These are phyloP conservation scores for Aromia moschata DNA, from an alignment of 2,888 invertebrate genomes.

Conservation along the genomic window DNA sequence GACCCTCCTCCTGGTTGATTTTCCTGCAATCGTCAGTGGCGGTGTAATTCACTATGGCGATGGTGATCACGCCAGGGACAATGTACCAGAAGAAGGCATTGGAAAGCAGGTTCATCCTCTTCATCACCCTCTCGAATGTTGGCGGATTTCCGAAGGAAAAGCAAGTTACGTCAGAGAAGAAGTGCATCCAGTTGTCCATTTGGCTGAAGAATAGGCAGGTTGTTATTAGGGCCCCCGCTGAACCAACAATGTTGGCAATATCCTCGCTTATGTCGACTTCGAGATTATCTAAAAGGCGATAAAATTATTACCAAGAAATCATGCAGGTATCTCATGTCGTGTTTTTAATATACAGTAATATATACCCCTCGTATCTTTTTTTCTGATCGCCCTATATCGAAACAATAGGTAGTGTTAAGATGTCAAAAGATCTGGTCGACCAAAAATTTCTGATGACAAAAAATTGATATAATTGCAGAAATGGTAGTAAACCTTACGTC, in stretches of 20 bases:
- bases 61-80: slow-evolving; percentile 8
- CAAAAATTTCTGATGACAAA: too few species aligned
- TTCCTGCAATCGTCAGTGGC: slow-evolving; percentile 21
- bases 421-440: too few species aligned
- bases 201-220: slow-evolving; percentile 15
- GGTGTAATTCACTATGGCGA: slow-evolving; percentile 8
- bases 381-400: too few species aligned
- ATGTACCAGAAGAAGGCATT: slow-evolving; percentile 21
- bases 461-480: too few species aligned
- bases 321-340: too few species aligned
- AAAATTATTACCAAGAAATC: too few species aligned
- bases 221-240: slow-evolving; percentile 12
- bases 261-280: slow-evolving; percentile 35
- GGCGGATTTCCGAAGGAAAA: slow-evolving; percentile 26
- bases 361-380: too few species aligned
- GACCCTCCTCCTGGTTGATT: slow-evolving; percentile 12
- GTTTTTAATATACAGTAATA: too few species aligned
- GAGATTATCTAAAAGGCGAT: slow-evolving; percentile 28
- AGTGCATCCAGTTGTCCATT: slow-evolving; percentile 21
- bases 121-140: slow-evolving; percentile 18
- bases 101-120: slow-evolving; percentile 22
- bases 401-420: too few species aligned
- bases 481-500: too few species aligned
- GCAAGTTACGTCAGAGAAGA: slow-evolving; percentile 24
- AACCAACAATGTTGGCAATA: slow-evolving; percentile 29